These are phyloP conservation scores for Belonocnema kinseyi DNA, from an alignment of 1,140 invertebrate species.

Conservation along the genomic window DNA sequence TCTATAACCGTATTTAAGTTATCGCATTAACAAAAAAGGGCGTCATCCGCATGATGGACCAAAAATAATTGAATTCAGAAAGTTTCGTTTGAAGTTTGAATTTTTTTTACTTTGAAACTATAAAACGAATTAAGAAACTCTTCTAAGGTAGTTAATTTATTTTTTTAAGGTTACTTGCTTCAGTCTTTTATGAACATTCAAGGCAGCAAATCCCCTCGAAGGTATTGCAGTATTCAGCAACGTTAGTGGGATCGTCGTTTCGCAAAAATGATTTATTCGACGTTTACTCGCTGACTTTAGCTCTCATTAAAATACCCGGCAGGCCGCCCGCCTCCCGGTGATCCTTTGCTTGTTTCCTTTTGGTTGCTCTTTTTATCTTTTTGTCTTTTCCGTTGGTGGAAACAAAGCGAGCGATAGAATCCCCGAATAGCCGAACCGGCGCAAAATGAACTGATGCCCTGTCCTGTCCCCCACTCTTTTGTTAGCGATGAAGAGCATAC, in stretches of 20 bases:
- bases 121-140: too few species aligned
- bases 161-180: background rate
- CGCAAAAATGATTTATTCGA: conserved; percentile 71
- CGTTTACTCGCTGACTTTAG: conserved; percentile 69
- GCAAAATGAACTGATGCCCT: conserved; percentile 19
- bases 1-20: too few species aligned
- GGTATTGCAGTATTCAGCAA: conserved; percentile 43
- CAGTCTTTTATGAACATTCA: background rate
- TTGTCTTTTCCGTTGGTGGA: conserved; percentile 24
- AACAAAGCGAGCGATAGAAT: conserved; percentile 33
- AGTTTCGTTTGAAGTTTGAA: too few species aligned
- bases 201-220: conserved; percentile 31
- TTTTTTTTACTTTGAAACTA: too few species aligned
- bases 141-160: background rate
- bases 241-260: conserved; percentile 52
- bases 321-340: conserved; percentile 43
- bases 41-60: too few species aligned
- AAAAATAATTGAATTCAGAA: too few species aligned
- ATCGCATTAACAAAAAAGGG: too few species aligned
- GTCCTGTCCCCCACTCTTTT: background rate
- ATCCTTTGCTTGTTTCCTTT: conserved; percentile 41
- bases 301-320: conserved; percentile 71
- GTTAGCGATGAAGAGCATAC: too few species aligned
- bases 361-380: conserved; percentile 26
- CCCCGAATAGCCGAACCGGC: conserved; percentile 22